These are phyloP conservation scores for Chaenocephalus aceratus DNA, from an alignment of 2,113 vertebrate species.

Conservation along the genomic window DNA sequence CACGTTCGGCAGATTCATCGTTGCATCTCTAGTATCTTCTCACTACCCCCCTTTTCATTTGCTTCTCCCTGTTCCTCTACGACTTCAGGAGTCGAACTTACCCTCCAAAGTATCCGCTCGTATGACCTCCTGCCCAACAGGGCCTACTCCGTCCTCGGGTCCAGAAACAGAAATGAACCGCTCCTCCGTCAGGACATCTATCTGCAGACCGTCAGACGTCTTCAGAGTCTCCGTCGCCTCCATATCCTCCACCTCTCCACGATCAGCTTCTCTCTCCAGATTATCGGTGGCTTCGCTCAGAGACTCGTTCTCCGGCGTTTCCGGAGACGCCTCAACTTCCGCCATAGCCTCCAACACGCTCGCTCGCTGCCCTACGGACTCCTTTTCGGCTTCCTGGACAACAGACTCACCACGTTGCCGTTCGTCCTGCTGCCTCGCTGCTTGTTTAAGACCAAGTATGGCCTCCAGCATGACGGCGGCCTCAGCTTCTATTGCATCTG, in stretches of 20 bases:
- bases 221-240: background rate
- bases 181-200: slow-evolving; percentile 21
- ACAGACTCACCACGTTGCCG: too few species aligned
- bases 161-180: slow-evolving; percentile 8
- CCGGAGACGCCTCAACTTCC: slow-evolving; percentile 6
- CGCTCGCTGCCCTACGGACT: background rate
- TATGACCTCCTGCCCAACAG: background rate
- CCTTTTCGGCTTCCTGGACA: background rate
- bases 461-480: background rate
- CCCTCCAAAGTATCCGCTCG: background rate
- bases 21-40: background rate
- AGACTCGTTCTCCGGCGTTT: background rate
- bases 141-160: background rate
- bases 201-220: slow-evolving; percentile 20
- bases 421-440: background rate
- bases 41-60: too few species aligned
- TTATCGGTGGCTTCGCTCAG: slow-evolving; percentile 7
- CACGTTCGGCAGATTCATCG: too few species aligned
- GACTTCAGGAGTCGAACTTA: slow-evolving; percentile 2
- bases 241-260: background rate
- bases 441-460: slow-evolving; percentile 11
- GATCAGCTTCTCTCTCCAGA: slow-evolving; percentile 28
- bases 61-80: background rate
- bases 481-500: slow-evolving; percentile 15
- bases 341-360: slow-evolving; percentile 9